phyloP scores from a whole-genome alignment of 2,888 invertebrate species.

The Sthenelais limicola region DNA sequence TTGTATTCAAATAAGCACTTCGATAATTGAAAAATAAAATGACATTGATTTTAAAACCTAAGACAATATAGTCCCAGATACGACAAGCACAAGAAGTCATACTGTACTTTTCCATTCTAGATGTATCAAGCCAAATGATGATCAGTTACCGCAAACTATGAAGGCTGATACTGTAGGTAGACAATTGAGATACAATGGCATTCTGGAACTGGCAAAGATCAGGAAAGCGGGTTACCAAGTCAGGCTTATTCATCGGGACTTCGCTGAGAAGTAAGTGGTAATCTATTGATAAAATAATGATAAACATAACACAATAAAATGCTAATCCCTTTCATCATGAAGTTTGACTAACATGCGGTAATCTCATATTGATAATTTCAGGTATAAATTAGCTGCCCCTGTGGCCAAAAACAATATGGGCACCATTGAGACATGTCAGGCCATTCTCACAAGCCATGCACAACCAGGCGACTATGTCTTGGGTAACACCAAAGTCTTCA shows the following conservation, averaged over 20 bases:
- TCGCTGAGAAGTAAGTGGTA: constrained; percentile 59
- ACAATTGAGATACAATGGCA: constrained; percentile 64
- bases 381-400: constrained; percentile 8
- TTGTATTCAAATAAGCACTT: background rate
- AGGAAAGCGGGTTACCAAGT: constrained; percentile 62
- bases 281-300: background rate
- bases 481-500: constrained; percentile 31
- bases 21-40: no score
- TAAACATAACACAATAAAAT: background rate
- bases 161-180: constrained; percentile 55
- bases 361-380: no score
- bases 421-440: constrained; percentile 6
- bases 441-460: background rate
- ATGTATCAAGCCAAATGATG: constrained; percentile 62
- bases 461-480: constrained; percentile 15
- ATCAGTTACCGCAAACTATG: constrained; percentile 56
- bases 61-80: no score
- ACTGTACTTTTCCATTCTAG: constrained; percentile 47
- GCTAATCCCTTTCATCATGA: background rate
- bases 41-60: no score
- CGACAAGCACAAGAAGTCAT: no score
- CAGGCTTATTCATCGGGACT: constrained; percentile 59
- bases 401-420: constrained; percentile 3
- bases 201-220: constrained; percentile 63
- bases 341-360: background rate